phyloP scores from a whole-genome alignment of 2,113 vertebrate genomes.

The Chloropsis hardwickii region DNA sequence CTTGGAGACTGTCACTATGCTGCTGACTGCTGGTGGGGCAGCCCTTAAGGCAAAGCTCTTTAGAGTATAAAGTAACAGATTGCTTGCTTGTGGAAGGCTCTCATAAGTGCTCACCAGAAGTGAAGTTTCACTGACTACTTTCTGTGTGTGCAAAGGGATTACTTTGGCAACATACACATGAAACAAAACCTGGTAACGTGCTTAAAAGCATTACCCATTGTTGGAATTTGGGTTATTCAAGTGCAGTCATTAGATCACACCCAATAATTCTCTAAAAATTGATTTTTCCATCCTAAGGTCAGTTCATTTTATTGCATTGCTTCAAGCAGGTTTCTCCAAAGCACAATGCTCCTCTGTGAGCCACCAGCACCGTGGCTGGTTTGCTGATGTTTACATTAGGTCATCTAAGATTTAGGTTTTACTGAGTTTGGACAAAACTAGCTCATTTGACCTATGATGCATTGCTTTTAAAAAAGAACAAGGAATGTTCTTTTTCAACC shows the following conservation, averaged over 20 bases:
- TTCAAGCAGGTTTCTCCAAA: conserved; percentile 26
- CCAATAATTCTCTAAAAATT: conserved; percentile 42
- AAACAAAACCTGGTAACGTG: conserved; percentile 30
- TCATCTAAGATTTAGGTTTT: not conserved
- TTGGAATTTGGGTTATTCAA: conserved; percentile 16
- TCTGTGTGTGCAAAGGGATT: not conserved
- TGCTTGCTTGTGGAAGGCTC: not conserved
- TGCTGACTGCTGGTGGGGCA: not conserved
- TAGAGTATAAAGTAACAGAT: not conserved
- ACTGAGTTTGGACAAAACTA: not conserved
- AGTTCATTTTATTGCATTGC: not conserved
- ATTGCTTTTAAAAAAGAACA: not conserved
- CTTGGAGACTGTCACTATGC: not conserved
- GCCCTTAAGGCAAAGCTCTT: not conserved
- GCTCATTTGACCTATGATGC: not conserved
- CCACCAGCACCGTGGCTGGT: not conserved
- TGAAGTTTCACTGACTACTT: conserved; percentile 4
- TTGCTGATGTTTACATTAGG: not conserved
- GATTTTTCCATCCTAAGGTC: conserved; percentile 12
- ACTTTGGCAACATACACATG: not conserved
- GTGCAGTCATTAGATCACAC: conserved; percentile 16
- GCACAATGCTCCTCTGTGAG: conserved; percentile 37
- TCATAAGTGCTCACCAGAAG: not conserved
- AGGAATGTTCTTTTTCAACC: not conserved
- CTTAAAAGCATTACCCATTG: conserved; percentile 35